Conservation (phyloP, 2,888 invertebrate genomes). For the Eupithecia inturbata region DNA sequence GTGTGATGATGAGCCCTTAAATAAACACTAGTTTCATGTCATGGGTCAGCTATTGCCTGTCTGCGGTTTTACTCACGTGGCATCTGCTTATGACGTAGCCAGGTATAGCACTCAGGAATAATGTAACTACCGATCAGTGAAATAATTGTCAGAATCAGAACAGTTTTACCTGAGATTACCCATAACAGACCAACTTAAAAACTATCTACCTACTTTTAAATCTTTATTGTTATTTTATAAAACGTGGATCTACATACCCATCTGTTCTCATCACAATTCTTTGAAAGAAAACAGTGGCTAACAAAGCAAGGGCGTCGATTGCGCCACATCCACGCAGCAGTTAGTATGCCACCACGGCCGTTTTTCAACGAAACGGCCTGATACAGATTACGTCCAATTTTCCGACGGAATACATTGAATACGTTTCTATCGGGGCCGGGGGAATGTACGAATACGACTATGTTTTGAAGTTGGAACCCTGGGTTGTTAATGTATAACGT, state of each 20-base stretch:
- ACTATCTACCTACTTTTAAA: too few relatives aligned
- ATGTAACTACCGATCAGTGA: too few relatives aligned
- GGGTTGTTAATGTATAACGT: background rate
- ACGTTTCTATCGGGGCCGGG: slow-evolving; percentile 50
- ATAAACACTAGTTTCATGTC: too few relatives aligned
- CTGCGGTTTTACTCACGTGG: too few relatives aligned
- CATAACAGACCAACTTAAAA: too few relatives aligned
- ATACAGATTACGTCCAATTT: slow-evolving; percentile 77
- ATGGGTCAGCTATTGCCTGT: too few relatives aligned
- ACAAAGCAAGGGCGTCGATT: slow-evolving; percentile 64
- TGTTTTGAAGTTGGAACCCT: slow-evolving; percentile 1
- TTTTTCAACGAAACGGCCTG: slow-evolving; percentile 71
- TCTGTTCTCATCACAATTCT: slow-evolving; percentile 45
- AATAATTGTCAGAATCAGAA: too few relatives aligned
- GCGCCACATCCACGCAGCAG: slow-evolving; percentile 41
- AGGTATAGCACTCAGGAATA: too few relatives aligned
- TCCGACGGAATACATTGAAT: slow-evolving; percentile 64
- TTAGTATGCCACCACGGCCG: slow-evolving; percentile 48
- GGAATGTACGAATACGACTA: slow-evolving; percentile 8
- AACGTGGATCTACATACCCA: background rate
- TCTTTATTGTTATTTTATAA: too few relatives aligned
- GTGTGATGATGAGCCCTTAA: too few relatives aligned
- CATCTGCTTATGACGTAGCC: too few relatives aligned
- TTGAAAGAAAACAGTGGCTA: slow-evolving; percentile 53
- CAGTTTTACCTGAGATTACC: too few relatives aligned